Evolutionary conservation across 1,140 invertebrate species (phyloP).

Genomic region (Calephelis nemesis): DNA sequence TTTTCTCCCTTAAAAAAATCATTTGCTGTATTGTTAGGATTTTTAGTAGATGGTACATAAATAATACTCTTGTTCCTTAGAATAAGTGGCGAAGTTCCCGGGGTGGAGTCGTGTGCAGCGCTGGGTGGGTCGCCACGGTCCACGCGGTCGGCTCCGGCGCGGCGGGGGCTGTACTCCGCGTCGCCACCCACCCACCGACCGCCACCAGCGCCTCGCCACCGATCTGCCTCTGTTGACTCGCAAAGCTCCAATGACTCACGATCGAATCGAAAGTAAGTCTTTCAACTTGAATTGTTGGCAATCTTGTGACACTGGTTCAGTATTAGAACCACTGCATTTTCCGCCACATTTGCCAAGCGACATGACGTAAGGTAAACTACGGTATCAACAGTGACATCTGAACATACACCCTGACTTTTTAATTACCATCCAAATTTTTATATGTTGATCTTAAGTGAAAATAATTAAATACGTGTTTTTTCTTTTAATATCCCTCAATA

Average conservation of each 20-base stretch:
- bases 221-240: slow-evolving; percentile 90
- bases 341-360: background rate
- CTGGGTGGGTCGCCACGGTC: slow-evolving; percentile 86
- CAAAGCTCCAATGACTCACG: slow-evolving; percentile 90
- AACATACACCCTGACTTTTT: too few species aligned
- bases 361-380: too few species aligned
- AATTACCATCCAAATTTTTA: too few species aligned
- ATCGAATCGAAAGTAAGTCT: slow-evolving; percentile 82
- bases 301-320: background rate
- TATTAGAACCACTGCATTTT: background rate
- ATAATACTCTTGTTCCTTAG: slow-evolving; percentile 21
- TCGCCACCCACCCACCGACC: slow-evolving; percentile 79
- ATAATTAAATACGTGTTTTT: too few species aligned
- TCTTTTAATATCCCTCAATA: too few species aligned
- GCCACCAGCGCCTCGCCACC: slow-evolving; percentile 83
- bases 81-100: slow-evolving; percentile 54
- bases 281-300: too few species aligned
- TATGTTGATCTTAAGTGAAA: too few species aligned
- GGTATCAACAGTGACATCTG: too few species aligned
- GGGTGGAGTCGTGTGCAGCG: slow-evolving; percentile 41
- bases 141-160: slow-evolving; percentile 90
- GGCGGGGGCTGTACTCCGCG: slow-evolving; percentile 85
- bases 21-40: too few species aligned
- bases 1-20: too few species aligned
- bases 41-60: background rate